These are phyloP conservation scores for Iselma pallidipennis DNA, from an alignment of 2,888 invertebrate species.

Conservation along the genomic window DNA sequence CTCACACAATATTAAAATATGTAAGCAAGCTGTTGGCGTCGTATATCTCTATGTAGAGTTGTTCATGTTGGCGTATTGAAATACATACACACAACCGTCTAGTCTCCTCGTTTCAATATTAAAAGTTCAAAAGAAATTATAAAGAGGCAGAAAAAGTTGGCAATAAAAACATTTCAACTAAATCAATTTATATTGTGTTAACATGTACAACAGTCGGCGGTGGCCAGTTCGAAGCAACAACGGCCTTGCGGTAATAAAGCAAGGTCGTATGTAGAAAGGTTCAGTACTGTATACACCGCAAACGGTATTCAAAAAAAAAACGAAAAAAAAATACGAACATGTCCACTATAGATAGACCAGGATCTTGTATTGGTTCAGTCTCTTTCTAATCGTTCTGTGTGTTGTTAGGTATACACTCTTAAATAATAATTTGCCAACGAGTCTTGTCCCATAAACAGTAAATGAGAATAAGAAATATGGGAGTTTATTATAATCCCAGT, in stretches of 20 bases:
- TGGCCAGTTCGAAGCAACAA: constrained; percentile 29
- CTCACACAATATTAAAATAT: not conserved
- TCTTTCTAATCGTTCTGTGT: constrained; percentile 7
- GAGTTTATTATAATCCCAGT: no score
- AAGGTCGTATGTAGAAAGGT: constrained; percentile 45
- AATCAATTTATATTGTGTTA: constrained; percentile 7
- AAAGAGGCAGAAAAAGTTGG: not conserved
- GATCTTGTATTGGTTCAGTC: not conserved
- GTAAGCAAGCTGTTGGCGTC: no score
- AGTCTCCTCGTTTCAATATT: no score
- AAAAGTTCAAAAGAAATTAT: no score
- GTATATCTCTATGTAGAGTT: not conserved
- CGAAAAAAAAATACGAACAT: not conserved
- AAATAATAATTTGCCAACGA: not conserved
- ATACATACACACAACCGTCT: constrained; percentile 12
- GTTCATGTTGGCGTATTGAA: not conserved
- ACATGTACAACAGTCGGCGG: not conserved
- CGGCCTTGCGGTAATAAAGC: constrained; percentile 48
- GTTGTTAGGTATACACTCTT: not conserved
- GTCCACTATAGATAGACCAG: not conserved
- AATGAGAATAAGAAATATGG: no score
- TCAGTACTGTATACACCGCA: constrained; percentile 16
- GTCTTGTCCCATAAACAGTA: no score
- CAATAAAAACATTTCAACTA: constrained; percentile 4
- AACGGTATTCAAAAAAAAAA: not conserved